phyloP scores from a whole-genome alignment of 2,113 vertebrate species.

The Sphyrna mokarran region DNA sequence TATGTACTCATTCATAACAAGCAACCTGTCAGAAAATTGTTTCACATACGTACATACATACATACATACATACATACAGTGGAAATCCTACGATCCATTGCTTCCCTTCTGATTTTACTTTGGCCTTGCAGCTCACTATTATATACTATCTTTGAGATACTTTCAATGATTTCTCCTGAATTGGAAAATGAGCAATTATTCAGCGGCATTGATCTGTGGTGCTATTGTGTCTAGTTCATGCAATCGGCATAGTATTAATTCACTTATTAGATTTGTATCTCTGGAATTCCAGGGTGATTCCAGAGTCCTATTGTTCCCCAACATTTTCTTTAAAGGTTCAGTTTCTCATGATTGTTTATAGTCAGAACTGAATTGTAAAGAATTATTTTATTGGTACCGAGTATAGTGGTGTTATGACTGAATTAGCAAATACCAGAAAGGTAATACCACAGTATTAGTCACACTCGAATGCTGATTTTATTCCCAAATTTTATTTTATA shows the following conservation, averaged over 20 bases:
- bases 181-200: slow-evolving; percentile 71
- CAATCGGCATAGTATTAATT: slow-evolving; percentile 69
- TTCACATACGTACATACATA: neutral
- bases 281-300: slow-evolving; percentile 63
- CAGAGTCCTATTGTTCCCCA: slow-evolving; percentile 58
- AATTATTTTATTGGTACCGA: slow-evolving; percentile 62
- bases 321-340: slow-evolving; percentile 50
- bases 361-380: slow-evolving; percentile 47
- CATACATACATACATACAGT: neutral
- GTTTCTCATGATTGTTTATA: slow-evolving; percentile 60
- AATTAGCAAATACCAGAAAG: slow-evolving; percentile 63
- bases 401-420: slow-evolving; percentile 62
- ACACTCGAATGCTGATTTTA: slow-evolving; percentile 39
- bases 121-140: slow-evolving; percentile 56
- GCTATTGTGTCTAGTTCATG: slow-evolving; percentile 63
- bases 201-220: slow-evolving; percentile 62
- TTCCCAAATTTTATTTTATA: slow-evolving; percentile 36
- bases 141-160: slow-evolving; percentile 67
- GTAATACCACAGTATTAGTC: slow-evolving; percentile 46
- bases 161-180: slow-evolving; percentile 64
- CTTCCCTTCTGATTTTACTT: slow-evolving; percentile 65
- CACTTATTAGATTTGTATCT: slow-evolving; percentile 71
- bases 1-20: neutral
- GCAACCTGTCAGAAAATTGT: neutral
- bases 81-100: slow-evolving; percentile 59